phyloP scores from a whole-genome alignment of 2,888 invertebrate species.

The Schrankia costaestrigalis region DNA sequence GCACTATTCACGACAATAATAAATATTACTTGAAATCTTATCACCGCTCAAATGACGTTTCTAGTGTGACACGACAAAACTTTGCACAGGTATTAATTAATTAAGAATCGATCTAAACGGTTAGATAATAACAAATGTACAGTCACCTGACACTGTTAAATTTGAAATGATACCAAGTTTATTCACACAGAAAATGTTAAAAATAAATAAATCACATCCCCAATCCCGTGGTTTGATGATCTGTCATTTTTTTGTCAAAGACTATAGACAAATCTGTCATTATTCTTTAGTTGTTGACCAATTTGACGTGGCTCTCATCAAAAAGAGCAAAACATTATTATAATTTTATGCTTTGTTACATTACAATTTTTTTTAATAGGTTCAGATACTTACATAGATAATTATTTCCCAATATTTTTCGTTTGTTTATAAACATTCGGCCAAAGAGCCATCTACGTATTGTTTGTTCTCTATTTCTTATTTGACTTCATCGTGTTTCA shows the following conservation, averaged over 20 bases:
- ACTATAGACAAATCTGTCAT: conserved; percentile 21
- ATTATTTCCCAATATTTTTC: too few relatives aligned
- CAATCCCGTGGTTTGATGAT: conserved; percentile 52
- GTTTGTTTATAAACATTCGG: too few relatives aligned
- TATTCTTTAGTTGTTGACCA: conserved; percentile 12
- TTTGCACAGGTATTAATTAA: conserved; percentile 4
- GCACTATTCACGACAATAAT: conserved; percentile 27
- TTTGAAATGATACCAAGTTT: conserved; percentile 36
- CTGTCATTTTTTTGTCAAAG: conserved; percentile 45
- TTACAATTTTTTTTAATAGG: too few relatives aligned
- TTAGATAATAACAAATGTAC: conserved; percentile 9
- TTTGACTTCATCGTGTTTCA: too few relatives aligned
- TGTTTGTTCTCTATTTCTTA: too few relatives aligned
- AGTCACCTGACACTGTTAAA: conserved; percentile 42
- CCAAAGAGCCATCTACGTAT: too few relatives aligned
- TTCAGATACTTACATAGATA: too few relatives aligned
- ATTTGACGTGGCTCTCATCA: conserved; percentile 22
- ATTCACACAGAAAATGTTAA: conserved; percentile 45
- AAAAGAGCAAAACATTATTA: too few relatives aligned
- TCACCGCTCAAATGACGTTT: conserved; percentile 48
- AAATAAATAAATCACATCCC: conserved; percentile 56
- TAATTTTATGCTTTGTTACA: too few relatives aligned
- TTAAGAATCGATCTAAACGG: background rate
- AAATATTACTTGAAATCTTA: conserved; percentile 36
- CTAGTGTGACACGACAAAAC: conserved; percentile 49